A percentile compares a stretch with the other conserved stretches of the same genome.
Conservation (phyloP, 2,113 vertebrate genomes). For the Pelecanoides urinatrix region DNA sequence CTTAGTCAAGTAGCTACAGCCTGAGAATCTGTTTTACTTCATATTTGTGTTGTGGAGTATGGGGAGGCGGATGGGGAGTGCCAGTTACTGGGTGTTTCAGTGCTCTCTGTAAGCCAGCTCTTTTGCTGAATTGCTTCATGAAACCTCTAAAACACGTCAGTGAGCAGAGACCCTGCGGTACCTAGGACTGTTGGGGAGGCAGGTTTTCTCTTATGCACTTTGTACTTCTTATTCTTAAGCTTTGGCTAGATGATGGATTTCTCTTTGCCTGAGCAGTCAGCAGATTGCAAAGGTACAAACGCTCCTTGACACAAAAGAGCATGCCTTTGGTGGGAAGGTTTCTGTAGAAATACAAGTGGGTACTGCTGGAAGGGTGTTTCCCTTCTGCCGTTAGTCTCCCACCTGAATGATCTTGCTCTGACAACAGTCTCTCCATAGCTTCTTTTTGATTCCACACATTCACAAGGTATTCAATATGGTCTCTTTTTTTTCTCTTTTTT, state of each 20-base stretch:
- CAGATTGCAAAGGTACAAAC: background rate
- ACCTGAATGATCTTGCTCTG: background rate
- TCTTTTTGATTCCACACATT: background rate
- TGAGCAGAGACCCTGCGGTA: accelerated
- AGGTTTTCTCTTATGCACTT: background rate
- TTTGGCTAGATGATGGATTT: background rate
- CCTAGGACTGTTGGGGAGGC: background rate
- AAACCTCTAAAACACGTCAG: background rate
- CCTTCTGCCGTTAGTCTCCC: background rate
- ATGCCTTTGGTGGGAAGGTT: conserved; percentile 4
- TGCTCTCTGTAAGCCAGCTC: background rate
- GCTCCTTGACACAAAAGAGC: background rate
- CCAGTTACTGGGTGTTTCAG: background rate
- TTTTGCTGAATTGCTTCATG: background rate
- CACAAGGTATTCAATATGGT: background rate
- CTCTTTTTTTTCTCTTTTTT: too few relatives aligned
- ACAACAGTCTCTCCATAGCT: background rate
- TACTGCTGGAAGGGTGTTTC: background rate
- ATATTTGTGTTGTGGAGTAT: background rate
- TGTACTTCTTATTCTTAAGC: background rate
- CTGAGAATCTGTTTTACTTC: background rate
- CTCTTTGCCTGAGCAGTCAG: background rate
- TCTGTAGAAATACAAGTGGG: background rate
- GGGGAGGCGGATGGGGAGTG: background rate
- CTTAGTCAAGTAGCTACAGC: background rate